A percentile compares a stretch with the other conserved stretches of the same genome.
phyloP scores from a whole-genome alignment of 2,888 invertebrate genomes.

The Plagodis pulveraria region DNA sequence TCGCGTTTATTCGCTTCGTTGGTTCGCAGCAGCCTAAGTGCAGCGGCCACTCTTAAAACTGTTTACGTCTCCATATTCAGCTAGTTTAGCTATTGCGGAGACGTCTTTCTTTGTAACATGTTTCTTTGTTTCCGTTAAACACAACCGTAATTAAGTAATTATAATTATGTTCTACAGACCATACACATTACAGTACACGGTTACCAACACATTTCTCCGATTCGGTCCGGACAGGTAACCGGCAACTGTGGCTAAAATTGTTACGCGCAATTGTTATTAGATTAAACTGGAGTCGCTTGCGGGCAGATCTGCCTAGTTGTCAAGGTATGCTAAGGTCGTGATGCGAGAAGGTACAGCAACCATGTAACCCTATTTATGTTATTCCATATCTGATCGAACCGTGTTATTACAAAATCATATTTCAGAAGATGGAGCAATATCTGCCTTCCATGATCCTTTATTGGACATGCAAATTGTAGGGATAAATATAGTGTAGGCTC shows the following conservation, averaged over 20 bases:
- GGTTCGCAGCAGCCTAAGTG: conserved; percentile 55
- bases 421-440: conserved; percentile 20
- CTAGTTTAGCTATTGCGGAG: conserved; percentile 25
- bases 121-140: conserved; percentile 44
- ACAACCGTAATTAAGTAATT: too few species aligned
- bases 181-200: not conserved
- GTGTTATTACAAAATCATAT: conserved; percentile 26
- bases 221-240: too few species aligned
- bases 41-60: conserved; percentile 65
- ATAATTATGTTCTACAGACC: not conserved
- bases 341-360: conserved; percentile 9
- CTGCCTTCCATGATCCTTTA: conserved; percentile 25
- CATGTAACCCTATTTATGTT: conserved; percentile 1
- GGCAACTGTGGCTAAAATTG: conserved; percentile 5
- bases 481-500: conserved; percentile 15
- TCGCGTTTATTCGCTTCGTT: conserved; percentile 64
- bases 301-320: not conserved
- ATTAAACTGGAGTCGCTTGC: conserved; percentile 8
- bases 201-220: not conserved
- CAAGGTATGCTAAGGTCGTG: conserved; percentile 5
- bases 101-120: conserved; percentile 25
- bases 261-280: conserved; percentile 12
- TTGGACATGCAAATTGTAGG: conserved; percentile 30
- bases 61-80: conserved; percentile 64
- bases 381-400: conserved; percentile 20